Evolutionary conservation across 2,888 invertebrate genomes (phyloP).

Genomic region (Minunthozetes semirufus): DNA sequence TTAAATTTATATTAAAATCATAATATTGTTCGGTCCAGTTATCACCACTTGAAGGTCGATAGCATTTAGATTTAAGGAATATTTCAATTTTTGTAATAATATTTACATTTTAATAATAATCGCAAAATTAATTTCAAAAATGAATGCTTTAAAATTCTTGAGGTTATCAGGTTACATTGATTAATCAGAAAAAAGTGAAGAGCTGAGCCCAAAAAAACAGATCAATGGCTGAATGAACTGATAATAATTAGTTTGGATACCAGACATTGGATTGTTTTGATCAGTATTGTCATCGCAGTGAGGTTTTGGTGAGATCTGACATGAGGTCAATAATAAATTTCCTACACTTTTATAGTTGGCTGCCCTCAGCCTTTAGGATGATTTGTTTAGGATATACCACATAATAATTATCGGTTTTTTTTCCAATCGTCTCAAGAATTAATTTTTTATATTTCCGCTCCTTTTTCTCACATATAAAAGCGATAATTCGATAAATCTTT

Average conservation of each 20-base stretch:
- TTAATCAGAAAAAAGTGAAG: background rate
- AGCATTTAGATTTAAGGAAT: too few species aligned
- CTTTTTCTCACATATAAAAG: slow-evolving; percentile 22
- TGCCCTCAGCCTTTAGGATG: background rate
- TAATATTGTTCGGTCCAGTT: too few species aligned
- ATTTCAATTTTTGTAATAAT: too few species aligned
- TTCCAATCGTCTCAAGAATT: background rate
- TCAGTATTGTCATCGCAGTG: background rate
- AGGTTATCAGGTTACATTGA: background rate
- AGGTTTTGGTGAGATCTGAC: slow-evolving; percentile 6
- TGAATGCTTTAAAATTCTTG: background rate
- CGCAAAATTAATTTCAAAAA: too few species aligned
- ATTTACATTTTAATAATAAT: too few species aligned
- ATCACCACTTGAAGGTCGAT: too few species aligned
- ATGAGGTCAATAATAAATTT: slow-evolving; percentile 19
- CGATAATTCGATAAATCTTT: background rate
- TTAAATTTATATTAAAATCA: too few species aligned
- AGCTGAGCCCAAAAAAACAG: background rate
- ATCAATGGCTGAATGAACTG: background rate
- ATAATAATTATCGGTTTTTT: slow-evolving; percentile 15
- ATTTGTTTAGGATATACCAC: slow-evolving; percentile 18
- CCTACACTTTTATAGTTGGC: slow-evolving; percentile 10
- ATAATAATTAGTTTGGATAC: slow-evolving; percentile 27
- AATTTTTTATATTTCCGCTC: slow-evolving; percentile 5
- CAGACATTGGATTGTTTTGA: background rate